Conservation (phyloP, 2,797 vertebrate genomes). For the Protosalanx chinensis region DNA sequence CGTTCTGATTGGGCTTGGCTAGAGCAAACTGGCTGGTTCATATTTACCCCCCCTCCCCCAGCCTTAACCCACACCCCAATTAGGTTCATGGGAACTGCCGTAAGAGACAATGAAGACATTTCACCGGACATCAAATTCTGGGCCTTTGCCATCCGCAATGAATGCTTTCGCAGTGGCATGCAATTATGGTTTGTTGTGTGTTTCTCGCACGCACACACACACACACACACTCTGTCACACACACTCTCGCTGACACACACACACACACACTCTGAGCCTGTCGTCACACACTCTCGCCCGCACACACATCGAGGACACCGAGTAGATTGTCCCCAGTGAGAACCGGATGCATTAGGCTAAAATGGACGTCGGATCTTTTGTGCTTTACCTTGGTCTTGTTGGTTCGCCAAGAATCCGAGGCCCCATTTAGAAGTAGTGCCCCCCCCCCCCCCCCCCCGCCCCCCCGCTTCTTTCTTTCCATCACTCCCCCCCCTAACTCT, state of each 20-base stretch:
- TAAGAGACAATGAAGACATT: conserved; percentile 23
- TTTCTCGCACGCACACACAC: conserved; percentile 3
- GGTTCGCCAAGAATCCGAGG: conserved; percentile 21
- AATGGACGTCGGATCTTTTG: conserved; percentile 20
- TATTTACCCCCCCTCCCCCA: background rate
- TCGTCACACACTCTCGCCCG: background rate
- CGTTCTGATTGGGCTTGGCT: background rate
- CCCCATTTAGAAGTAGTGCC: conserved; percentile 3
- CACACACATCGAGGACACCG: background rate
- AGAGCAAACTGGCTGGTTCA: background rate
- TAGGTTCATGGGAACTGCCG: conserved; percentile 12
- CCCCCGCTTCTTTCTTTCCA: background rate
- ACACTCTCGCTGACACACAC: conserved; percentile 4
- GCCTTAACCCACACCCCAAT: conserved; percentile 20
- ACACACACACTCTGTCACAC: conserved; percentile 1
- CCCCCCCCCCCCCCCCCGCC: background rate
- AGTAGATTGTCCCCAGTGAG: conserved; percentile 14
- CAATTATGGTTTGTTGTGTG: background rate
- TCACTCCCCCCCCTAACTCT: background rate
- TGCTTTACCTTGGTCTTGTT: conserved; percentile 23
- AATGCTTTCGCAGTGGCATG: conserved; percentile 12
- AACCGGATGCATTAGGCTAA: conserved; percentile 15
- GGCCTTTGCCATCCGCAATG: conserved; percentile 32
- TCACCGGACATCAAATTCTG: conserved; percentile 27
- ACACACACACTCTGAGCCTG: background rate